Base-by-base conservation (phyloP, 1,140 invertebrate genomes). In the Lepidurus packardi region DNA sequence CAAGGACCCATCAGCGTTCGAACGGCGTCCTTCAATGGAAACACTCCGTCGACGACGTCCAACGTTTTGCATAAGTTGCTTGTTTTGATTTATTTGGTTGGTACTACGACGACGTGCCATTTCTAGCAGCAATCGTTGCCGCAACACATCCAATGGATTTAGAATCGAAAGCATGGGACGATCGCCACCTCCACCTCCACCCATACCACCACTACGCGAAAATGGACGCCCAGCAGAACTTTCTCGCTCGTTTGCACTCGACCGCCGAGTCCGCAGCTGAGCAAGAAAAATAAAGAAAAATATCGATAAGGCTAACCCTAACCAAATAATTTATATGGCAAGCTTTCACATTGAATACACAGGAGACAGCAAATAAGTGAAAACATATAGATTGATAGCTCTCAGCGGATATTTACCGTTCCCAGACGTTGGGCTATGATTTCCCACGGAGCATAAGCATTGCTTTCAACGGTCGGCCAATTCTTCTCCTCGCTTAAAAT, bases 131-230 rank as follows among this genome's bases (percentile, higher is more conserved):
- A 93, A 86, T 81, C 91, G 86, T 83, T 92, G 90, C 76, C 92
- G 88, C 3, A 93, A 87, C 44, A 93, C 91, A 84, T 93, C 91
- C 87, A 93, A 87, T 9, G 92, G 91, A 85, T 91, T 92, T 81
- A 91, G 91, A 83, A 93, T 92, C 73, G 91, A 92, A 65, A 93
- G 86, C 73, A 92, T 43, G 90, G 90, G 1, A 85, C 53, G 53
- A 65, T 65, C 53, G 21, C 53, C 53, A 16, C 53, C 53, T 13
- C 53, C 53, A 65, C 53, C 53, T 7, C 53, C 53, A 65, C 53
- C 53, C 53, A 21, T 21, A 16, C 13, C 21, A 13, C 53, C 53
- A 65, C 53, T 65, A n/a, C 53, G 53, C 4, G 53, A 65, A 65
- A 11, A 65, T n/a, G 53, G 6, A 21, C 53, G 53, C 53, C 53